Evolutionary conservation across 2,113 vertebrate species (phyloP).

Genomic region (Phylloscopus trochilus): DNA sequence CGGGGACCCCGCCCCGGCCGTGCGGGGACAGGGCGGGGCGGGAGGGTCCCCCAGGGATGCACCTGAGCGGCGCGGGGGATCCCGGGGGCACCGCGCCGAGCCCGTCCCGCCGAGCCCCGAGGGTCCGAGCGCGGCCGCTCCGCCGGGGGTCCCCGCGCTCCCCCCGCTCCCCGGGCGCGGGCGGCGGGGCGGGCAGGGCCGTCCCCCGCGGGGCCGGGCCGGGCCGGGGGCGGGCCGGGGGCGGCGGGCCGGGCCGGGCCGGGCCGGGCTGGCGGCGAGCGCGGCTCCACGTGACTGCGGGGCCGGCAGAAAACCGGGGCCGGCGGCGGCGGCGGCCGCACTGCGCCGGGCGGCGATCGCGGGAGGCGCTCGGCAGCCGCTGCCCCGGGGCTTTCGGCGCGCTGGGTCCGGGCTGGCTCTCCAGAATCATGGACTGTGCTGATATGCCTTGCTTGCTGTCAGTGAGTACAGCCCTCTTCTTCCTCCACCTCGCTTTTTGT

Average conservation of each 20-base stretch:
- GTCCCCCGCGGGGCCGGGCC: too few species aligned
- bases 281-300: too few species aligned
- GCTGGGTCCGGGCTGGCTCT: constrained; percentile 77
- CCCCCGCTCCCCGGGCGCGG: not conserved
- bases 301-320: not conserved
- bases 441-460: constrained; percentile 97
- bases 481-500: not conserved
- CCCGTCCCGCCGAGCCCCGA: not conserved
- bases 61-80: not conserved
- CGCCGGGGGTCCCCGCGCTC: not conserved
- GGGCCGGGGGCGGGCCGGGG: too few species aligned
- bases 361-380: constrained; percentile 66
- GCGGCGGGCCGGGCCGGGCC: too few species aligned
- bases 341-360: constrained; percentile 72
- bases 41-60: not conserved
- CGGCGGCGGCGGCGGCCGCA: constrained; percentile 33
- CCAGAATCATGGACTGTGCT: constrained; percentile 99
- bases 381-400: constrained; percentile 79
- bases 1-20: not conserved
- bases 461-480: constrained; percentile 84
- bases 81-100: not conserved
- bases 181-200: too few species aligned
- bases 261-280: too few species aligned
- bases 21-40: not conserved
- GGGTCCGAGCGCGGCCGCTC: not conserved